phyloP scores from a whole-genome alignment of 2,797 vertebrate species.

The Eleutherodactylus coqui region DNA sequence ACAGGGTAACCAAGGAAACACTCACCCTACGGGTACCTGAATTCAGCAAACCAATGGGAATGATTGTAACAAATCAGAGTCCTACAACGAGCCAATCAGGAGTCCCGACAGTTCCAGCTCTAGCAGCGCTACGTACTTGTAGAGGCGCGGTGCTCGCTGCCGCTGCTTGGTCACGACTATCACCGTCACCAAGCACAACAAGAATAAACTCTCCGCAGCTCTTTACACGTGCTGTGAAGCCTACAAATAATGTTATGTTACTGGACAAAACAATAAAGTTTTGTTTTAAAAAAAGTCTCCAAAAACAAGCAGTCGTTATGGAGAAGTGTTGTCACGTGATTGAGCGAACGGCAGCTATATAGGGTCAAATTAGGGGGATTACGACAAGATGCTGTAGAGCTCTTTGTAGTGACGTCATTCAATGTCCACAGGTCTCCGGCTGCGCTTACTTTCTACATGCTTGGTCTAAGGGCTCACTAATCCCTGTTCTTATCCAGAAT shows the following conservation, averaged over 20 bases:
- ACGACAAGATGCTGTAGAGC: no score
- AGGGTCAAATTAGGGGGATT: not conserved
- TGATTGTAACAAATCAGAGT: not conserved
- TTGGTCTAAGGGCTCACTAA: no score
- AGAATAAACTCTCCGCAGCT: not conserved
- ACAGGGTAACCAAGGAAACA: conserved; percentile 50
- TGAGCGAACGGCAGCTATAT: not conserved
- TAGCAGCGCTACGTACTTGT: not conserved
- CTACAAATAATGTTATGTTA: no score
- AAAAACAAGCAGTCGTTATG: conserved; percentile 7
- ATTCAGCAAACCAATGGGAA: not conserved
- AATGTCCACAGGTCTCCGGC: no score
- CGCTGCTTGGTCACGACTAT: not conserved
- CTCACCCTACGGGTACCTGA: conserved; percentile 11
- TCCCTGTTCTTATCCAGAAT: no score
- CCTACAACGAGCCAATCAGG: not conserved
- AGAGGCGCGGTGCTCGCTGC: not conserved
- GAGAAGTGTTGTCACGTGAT: conserved; percentile 1
- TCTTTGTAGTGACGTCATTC: no score
- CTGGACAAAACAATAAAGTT: conserved; percentile 18
- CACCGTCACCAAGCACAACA: not conserved
- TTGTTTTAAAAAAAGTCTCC: not conserved
- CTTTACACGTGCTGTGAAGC: not conserved
- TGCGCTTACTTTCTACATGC: no score
- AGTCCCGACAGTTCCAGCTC: not conserved